Conservation (phyloP, 2,888 invertebrate species). For the Brachyopa scutellaris region DNA sequence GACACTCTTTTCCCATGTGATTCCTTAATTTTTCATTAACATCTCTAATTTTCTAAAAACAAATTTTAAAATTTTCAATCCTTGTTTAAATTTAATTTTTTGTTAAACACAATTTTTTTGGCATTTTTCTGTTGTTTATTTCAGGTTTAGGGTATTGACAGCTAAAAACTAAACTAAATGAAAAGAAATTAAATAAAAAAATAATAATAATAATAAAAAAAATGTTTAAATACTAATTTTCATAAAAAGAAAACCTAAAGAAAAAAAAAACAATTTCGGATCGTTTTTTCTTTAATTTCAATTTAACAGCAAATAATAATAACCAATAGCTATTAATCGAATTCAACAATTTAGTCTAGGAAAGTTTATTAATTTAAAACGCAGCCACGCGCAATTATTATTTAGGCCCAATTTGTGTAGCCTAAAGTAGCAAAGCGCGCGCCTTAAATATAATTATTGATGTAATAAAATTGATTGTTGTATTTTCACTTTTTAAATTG, state of each 20-base stretch:
- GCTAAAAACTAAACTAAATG: slow-evolving; percentile 74
- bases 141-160: slow-evolving; percentile 77
- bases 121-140: slow-evolving; percentile 74
- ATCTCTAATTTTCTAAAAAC: slow-evolving; percentile 28
- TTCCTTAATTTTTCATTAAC: slow-evolving; percentile 70
- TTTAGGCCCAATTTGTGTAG: slow-evolving; percentile 14
- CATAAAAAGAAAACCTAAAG: slow-evolving; percentile 17
- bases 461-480: slow-evolving; percentile 31
- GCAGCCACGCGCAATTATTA: slow-evolving; percentile 16
- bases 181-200: slow-evolving; percentile 41
- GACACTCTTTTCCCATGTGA: slow-evolving; percentile 1
- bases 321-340: slow-evolving; percentile 43
- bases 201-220: slow-evolving; percentile 22
- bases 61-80: slow-evolving; percentile 34
- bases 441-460: slow-evolving; percentile 10
- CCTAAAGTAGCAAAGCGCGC: slow-evolving; percentile 11
- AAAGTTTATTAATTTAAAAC: slow-evolving; percentile 5
- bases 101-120: slow-evolving; percentile 74
- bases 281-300: slow-evolving; percentile 28
- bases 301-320: slow-evolving; percentile 30
- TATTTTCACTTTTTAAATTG: slow-evolving; percentile 22
- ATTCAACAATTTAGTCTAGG: slow-evolving; percentile 32
- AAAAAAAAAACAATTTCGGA: slow-evolving; percentile 20
- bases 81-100: slow-evolving; percentile 71
- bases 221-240: slow-evolving; percentile 43